Evolutionary conservation across 2,113 vertebrate genomes (phyloP).

Genomic region (Bombycilla garrulus): DNA sequence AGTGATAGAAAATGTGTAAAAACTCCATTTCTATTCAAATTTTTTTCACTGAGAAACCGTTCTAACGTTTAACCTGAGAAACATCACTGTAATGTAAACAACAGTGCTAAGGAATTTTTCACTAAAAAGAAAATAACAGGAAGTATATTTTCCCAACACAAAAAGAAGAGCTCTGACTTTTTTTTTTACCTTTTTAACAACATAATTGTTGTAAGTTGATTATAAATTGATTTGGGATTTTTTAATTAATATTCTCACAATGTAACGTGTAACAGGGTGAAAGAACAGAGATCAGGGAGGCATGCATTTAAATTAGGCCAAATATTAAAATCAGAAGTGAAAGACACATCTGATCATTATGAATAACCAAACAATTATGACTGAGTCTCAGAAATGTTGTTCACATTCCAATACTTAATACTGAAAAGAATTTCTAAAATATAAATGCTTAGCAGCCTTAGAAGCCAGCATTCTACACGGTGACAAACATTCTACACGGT

Average conservation of each 20-base stretch:
- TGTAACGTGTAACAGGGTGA: accelerated
- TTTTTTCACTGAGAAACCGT: not conserved
- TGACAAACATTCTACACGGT: too few species aligned
- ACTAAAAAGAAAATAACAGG: not conserved
- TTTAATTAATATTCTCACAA: not conserved
- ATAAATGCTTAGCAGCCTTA: not conserved
- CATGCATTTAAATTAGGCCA: not conserved
- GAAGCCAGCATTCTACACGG: accelerated
- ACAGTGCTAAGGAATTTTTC: not conserved
- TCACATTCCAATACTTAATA: not conserved
- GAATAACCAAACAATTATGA: not conserved
- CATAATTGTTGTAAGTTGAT: not conserved
- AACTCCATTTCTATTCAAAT: not conserved
- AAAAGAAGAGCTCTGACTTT: not conserved
- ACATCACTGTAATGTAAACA: not conserved
- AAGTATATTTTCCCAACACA: not conserved
- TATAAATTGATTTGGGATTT: not conserved
- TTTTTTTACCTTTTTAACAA: not conserved
- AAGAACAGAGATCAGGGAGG: not conserved
- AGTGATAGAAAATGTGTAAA: not conserved
- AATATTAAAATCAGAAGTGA: not conserved
- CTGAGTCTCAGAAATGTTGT: not conserved
- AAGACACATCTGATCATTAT: not conserved
- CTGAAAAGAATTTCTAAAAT: not conserved
- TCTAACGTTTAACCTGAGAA: not conserved